Evolutionary conservation across 2,113 vertebrate genomes (phyloP).

Genomic region (Eulacestoma nigropectus): DNA sequence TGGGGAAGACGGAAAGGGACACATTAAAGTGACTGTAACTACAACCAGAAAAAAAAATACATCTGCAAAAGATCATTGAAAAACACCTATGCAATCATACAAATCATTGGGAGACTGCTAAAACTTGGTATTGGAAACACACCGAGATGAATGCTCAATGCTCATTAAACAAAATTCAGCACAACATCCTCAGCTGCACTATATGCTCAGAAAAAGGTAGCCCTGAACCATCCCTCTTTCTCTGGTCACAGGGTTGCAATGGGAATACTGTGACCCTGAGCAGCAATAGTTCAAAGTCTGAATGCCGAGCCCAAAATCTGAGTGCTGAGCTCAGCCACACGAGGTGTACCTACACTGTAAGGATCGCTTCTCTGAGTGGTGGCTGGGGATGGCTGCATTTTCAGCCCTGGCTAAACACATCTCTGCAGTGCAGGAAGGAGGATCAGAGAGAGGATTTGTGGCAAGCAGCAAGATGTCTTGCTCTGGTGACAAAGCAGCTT

Average conservation of each 20-base stretch:
- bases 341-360: background rate
- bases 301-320: background rate
- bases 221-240: background rate
- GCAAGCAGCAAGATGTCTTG: background rate
- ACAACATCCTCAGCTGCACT: background rate
- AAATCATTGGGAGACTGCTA: background rate
- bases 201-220: background rate
- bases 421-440: background rate
- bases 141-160: background rate
- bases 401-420: background rate
- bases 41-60: background rate
- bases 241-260: background rate
- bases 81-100: background rate
- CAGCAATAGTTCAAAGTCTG: background rate
- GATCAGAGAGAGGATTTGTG: background rate
- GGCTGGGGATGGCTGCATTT: background rate
- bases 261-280: background rate
- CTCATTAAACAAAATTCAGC: background rate
- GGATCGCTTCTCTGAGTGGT: accelerated
- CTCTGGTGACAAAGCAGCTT: background rate
- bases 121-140: background rate
- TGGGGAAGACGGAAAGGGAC: background rate
- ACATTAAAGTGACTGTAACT: background rate
- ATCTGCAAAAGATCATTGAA: background rate
- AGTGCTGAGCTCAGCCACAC: background rate